These are phyloP conservation scores for Oeneis ivallda DNA, from an alignment of 2,888 invertebrate species.

Conservation along the genomic window DNA sequence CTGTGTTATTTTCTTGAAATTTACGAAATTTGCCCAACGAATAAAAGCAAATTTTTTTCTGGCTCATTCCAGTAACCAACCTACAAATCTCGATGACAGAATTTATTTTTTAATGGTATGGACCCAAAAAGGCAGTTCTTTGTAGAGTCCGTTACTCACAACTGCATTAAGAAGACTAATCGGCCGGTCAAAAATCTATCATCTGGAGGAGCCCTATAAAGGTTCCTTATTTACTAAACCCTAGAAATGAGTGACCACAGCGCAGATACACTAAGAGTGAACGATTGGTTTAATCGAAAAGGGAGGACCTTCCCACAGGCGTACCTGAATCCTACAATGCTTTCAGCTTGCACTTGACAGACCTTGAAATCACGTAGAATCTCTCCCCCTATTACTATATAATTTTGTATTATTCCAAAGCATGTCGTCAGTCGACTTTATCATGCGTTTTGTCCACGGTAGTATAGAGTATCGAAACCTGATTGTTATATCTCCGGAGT, in stretches of 20 bases:
- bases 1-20: too few relatives aligned
- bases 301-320: slow-evolving; percentile 15
- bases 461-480: slow-evolving; percentile 44
- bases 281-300: slow-evolving; percentile 16
- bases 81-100: too few relatives aligned
- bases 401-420: slow-evolving; percentile 40
- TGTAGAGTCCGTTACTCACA: too few relatives aligned
- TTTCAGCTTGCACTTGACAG: slow-evolving; percentile 1
- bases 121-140: too few relatives aligned
- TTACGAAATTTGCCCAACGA: too few relatives aligned
- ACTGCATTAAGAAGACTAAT: background rate
- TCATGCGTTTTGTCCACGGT: slow-evolving; percentile 46
- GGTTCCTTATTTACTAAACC: background rate
- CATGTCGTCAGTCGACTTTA: slow-evolving; percentile 45
- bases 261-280: slow-evolving; percentile 35
- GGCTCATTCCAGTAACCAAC: too few relatives aligned
- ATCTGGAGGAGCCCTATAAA: background rate
- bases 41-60: too few relatives aligned
- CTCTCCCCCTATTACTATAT: slow-evolving; percentile 29
- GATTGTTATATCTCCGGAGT: slow-evolving; percentile 38
- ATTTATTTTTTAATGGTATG: too few relatives aligned
- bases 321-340: background rate
- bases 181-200: background rate
- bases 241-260: slow-evolving; percentile 31
- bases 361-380: slow-evolving; percentile 1